Percentiles rank a stretch among this genome's conserved stretches.
Conservation (phyloP, 2,113 vertebrate species). For the Aplodontia rufa region DNA sequence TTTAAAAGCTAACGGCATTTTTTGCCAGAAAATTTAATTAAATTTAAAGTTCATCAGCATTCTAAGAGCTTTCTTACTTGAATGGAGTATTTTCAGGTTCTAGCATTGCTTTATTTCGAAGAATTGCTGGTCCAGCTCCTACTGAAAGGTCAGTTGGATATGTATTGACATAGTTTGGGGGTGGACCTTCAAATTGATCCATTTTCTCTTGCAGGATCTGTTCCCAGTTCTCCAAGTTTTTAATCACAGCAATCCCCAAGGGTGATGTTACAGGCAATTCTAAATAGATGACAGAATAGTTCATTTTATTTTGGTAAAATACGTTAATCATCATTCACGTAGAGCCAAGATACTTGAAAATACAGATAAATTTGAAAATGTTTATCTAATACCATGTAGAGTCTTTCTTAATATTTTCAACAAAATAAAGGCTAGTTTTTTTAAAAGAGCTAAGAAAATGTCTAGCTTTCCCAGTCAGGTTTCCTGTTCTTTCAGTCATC, state of each 20-base stretch:
- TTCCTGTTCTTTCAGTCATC: not conserved
- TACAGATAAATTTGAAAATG: constrained; percentile 25
- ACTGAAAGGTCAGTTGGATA: constrained; percentile 90
- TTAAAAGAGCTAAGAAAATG: not conserved
- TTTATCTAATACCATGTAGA: not conserved
- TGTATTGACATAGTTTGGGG: constrained; percentile 96
- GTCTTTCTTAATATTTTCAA: constrained; percentile 15
- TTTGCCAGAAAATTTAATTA: not conserved
- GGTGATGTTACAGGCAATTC: constrained; percentile 96
- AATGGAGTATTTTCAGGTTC: constrained; percentile 99
- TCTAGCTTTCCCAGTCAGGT: not conserved
- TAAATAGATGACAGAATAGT: constrained; percentile 77
- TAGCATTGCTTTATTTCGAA: constrained; percentile 97
- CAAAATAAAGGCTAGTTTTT: constrained; percentile 16
- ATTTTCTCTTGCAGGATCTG: constrained; percentile 94
- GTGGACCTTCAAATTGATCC: constrained; percentile 96
- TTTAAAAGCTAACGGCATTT: not conserved
- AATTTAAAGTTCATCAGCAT: not conserved
- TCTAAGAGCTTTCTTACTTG: constrained; percentile 87
- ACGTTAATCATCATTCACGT: not conserved
- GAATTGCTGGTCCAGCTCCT: constrained; percentile 92
- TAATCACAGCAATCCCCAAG: constrained; percentile 93
- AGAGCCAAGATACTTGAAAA: constrained; percentile 30
- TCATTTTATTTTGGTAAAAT: constrained; percentile 56
- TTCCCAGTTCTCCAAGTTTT: constrained; percentile 98